Conservation (phyloP, 2,888 invertebrate genomes). For the Ectobius pallidus region DNA sequence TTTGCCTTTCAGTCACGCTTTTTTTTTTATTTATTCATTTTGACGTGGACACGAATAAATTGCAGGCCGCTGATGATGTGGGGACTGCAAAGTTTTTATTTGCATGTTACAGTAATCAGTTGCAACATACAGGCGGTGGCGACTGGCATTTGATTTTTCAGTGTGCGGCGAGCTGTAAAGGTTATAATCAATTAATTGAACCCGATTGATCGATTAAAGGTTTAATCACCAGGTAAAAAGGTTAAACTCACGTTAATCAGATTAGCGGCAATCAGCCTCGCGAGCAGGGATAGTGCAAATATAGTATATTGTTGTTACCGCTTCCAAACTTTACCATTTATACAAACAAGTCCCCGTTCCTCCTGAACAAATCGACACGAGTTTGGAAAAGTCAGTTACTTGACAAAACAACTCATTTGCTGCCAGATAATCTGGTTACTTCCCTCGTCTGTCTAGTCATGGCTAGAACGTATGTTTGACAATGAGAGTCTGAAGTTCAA, state of each 20-base stretch:
- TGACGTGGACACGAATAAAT: conserved; percentile 11
- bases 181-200: conserved; percentile 31
- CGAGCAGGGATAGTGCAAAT: conserved; percentile 15
- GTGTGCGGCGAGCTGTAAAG: conserved; percentile 17
- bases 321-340: not conserved
- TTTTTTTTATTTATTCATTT: no score
- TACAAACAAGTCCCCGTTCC: not conserved
- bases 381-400: not conserved
- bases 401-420: no score
- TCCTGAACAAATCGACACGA: conserved; percentile 9
- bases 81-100: not conserved
- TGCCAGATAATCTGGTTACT: no score
- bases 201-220: conserved; percentile 26
- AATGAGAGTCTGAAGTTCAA: no score
- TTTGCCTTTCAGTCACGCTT: not conserved
- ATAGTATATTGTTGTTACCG: conserved; percentile 8
- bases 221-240: conserved; percentile 30
- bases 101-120: conserved; percentile 12
- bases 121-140: not conserved
- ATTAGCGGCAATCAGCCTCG: conserved; percentile 24
- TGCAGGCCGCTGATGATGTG: conserved; percentile 16
- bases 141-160: conserved; percentile 16
- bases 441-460: no score
- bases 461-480: no score
- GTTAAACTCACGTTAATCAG: conserved; percentile 28